A percentile compares a stretch with the other conserved stretches of the same genome.
phyloP scores from a whole-genome alignment of 2,888 invertebrate genomes.

The Drosophila pseudotakahashii region DNA sequence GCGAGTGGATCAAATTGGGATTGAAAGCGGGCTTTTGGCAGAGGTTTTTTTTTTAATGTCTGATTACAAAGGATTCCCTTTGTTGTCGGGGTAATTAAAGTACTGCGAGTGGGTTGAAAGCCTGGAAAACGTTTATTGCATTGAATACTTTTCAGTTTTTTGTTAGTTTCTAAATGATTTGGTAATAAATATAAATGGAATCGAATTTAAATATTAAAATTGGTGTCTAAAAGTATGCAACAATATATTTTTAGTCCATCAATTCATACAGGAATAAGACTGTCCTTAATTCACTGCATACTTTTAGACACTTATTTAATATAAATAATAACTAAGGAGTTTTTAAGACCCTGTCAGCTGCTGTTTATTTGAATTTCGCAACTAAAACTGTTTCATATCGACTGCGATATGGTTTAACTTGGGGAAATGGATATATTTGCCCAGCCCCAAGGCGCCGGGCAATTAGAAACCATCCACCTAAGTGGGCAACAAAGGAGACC shows the following conservation, averaged over 20 bases:
- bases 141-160: not conserved
- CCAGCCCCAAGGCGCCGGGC: not conserved
- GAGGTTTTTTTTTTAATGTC: not conserved
- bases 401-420: conserved; percentile 12
- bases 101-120: not conserved
- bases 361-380: conserved; percentile 1
- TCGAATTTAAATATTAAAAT: too few species aligned
- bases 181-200: too few species aligned
- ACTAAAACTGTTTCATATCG: conserved; percentile 46
- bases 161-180: too few species aligned
- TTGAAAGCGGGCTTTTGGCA: not conserved
- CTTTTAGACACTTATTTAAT: too few species aligned
- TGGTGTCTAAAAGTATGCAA: too few species aligned
- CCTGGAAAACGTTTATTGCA: not conserved
- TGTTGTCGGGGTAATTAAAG: not conserved
- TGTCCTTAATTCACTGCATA: too few species aligned
- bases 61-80: conserved; percentile 9
- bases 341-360: conserved; percentile 1
- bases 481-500: conserved; percentile 9
- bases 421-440: not conserved
- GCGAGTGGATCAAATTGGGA: conserved; percentile 11
- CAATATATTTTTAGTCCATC: too few species aligned
- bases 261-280: too few species aligned
- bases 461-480: conserved; percentile 10
- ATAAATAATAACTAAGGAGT: not conserved